phyloP scores from a whole-genome alignment of 1,140 invertebrate species.

The Heliconius nattereri region DNA sequence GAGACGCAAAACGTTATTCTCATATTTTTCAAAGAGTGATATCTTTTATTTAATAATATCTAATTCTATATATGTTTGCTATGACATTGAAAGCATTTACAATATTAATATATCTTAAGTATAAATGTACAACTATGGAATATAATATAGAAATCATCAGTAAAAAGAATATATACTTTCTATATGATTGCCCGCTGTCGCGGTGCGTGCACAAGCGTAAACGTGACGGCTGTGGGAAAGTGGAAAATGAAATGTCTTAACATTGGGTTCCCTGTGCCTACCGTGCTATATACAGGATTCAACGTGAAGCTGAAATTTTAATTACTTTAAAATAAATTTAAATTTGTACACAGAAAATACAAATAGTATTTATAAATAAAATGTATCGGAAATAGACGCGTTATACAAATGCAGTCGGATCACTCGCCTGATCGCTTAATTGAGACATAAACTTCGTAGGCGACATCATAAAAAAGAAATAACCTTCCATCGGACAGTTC shows the following conservation, averaged over 20 bases:
- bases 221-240: no score
- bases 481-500: slow-evolving; percentile 7
- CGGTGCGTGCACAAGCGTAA: no score
- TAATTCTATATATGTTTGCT: neutral
- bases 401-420: slow-evolving; percentile 4
- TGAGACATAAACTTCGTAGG: slow-evolving; percentile 2
- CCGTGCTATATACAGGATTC: no score
- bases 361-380: neutral
- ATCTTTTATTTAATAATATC: slow-evolving; percentile 4
- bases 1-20: slow-evolving; percentile 23
- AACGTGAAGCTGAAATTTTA: neutral
- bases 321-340: neutral
- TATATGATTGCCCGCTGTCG: no score
- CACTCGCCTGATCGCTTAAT: slow-evolving; percentile 1
- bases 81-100: neutral
- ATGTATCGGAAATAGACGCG: neutral
- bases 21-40: slow-evolving; percentile 22
- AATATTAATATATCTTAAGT: no score
- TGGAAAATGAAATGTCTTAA: no score
- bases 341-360: neutral
- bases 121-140: no score
- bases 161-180: no score
- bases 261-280: no score
- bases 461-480: neutral
- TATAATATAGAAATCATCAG: no score